Evolutionary conservation across 2,888 invertebrate genomes (phyloP).

Genomic region (Plemyria rubiginata): DNA sequence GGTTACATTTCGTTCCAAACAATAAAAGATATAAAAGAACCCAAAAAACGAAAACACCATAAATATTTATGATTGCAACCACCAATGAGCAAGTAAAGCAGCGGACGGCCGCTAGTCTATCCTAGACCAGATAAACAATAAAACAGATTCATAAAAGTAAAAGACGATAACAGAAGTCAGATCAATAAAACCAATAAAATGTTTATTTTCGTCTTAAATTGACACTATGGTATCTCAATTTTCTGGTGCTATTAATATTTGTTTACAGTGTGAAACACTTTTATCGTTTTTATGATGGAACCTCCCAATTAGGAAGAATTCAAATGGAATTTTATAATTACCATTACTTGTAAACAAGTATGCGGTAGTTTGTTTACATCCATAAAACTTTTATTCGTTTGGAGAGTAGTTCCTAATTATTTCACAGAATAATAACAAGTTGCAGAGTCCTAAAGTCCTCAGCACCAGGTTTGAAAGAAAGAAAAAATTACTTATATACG

Average conservation of each 20-base stretch:
- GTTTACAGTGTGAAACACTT: conserved; percentile 46
- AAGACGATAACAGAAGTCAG: conserved; percentile 11
- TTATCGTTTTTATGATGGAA: conserved; percentile 47
- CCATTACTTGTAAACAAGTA: conserved; percentile 48
- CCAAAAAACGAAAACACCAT: too few relatives aligned
- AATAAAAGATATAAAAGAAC: too few relatives aligned
- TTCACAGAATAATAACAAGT: conserved; percentile 28
- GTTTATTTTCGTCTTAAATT: conserved; percentile 37
- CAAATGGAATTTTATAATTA: conserved; percentile 53
- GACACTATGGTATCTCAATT: conserved; percentile 41
- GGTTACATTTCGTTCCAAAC: too few relatives aligned
- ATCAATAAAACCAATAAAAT: conserved; percentile 30
- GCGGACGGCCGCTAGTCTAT: too few relatives aligned
- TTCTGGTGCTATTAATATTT: conserved; percentile 48
- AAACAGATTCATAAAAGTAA: not conserved
- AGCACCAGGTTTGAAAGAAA: too few relatives aligned
- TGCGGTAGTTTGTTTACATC: conserved; percentile 56
- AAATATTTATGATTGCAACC: too few relatives aligned
- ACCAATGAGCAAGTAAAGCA: too few relatives aligned
- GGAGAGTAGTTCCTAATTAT: conserved; percentile 51
- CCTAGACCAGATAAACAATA: not conserved
- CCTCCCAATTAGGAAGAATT: conserved; percentile 53
- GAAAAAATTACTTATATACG: too few relatives aligned
- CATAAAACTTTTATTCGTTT: conserved; percentile 60
- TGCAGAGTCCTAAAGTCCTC: not conserved